Conservation (phyloP, 2,888 invertebrate genomes). For the Anodontia alba region DNA sequence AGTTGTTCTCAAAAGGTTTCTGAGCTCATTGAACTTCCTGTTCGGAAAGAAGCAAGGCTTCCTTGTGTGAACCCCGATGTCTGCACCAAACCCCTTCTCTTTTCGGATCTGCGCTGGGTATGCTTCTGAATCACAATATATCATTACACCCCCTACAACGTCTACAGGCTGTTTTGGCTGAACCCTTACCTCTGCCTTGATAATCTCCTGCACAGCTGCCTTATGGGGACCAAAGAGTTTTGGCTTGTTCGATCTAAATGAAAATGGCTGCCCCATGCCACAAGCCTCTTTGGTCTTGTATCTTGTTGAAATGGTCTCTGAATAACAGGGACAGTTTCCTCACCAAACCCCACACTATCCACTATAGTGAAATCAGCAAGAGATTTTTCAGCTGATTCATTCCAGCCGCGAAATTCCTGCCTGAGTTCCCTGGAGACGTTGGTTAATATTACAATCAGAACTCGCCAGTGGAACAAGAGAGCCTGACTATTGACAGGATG, state of each 20-base stretch:
- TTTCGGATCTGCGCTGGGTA: neutral
- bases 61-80: neutral
- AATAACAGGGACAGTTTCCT: no score
- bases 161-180: neutral
- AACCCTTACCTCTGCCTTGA: neutral
- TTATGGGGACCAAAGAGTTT: neutral
- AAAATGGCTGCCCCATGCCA: neutral
- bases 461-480: no score
- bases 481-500: no score
- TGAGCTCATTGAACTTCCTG: neutral
- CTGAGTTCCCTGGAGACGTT: no score
- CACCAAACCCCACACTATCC: no score
- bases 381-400: no score
- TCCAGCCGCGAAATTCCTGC: no score
- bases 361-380: no score
- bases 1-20: neutral
- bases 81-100: neutral
- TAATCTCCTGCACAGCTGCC: neutral
- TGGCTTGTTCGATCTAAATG: neutral
- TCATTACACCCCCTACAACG: neutral
- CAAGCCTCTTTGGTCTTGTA: neutral
- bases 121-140: neutral
- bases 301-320: no score
- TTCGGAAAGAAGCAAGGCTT: neutral
- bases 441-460: no score